phyloP scores from a whole-genome alignment of 2,113 vertebrate species.

The Ovis canadensis region DNA sequence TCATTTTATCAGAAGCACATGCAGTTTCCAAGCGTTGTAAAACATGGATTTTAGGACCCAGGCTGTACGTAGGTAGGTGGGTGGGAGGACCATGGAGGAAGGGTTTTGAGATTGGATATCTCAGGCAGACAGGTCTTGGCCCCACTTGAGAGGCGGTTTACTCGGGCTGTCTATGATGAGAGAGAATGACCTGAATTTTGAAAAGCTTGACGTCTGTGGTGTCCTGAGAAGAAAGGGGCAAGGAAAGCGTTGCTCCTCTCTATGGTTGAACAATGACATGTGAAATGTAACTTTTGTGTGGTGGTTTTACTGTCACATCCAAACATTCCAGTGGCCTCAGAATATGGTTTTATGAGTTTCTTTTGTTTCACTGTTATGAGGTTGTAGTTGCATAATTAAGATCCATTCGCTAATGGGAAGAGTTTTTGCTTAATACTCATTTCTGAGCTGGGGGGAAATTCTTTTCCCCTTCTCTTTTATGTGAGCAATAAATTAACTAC shows the following conservation, averaged over 20 bases:
- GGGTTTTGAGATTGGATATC: not conserved
- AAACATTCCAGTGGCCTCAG: not conserved
- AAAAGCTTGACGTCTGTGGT: not conserved
- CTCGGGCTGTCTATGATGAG: not conserved
- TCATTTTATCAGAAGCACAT: not conserved
- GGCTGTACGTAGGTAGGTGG: not conserved
- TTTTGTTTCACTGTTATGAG: not conserved
- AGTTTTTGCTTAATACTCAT: not conserved
- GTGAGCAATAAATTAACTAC: slow-evolving; percentile 31
- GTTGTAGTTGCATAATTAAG: not conserved
- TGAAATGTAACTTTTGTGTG: not conserved
- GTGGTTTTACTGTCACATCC: not conserved
- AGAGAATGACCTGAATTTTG: slow-evolving; percentile 28
- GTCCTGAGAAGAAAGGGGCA: not conserved
- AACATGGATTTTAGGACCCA: not conserved
- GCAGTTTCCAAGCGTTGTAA: not conserved
- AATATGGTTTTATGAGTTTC: not conserved
- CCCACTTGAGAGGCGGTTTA: slow-evolving; percentile 4
- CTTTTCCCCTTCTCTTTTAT: not conserved
- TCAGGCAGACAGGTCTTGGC: not conserved
- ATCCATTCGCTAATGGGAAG: not conserved
- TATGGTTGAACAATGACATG: not conserved
- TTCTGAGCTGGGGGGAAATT: not conserved
- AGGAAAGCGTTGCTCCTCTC: not conserved
- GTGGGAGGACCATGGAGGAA: not conserved